Percentiles rank a stretch among this genome's conserved stretches.
These are phyloP conservation scores for Danio jaintianensis DNA, from an alignment of 2,797 vertebrate genomes.

Conservation along the genomic window DNA sequence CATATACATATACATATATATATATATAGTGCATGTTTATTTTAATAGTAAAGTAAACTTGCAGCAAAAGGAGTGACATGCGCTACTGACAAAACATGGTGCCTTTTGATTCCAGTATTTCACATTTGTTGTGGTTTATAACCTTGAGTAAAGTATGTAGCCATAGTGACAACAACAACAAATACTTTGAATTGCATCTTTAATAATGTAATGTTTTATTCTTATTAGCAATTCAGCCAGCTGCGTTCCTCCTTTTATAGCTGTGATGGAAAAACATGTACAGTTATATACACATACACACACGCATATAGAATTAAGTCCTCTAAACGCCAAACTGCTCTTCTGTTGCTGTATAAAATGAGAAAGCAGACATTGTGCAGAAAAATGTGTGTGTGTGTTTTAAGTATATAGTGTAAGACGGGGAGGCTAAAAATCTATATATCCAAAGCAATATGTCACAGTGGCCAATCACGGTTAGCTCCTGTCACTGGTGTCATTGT, in stretches of 20 bases:
- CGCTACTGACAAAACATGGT: not conserved
- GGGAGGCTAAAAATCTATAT: not conserved
- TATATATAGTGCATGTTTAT: too few relatives aligned
- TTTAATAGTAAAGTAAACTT: not conserved
- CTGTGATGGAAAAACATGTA: not conserved
- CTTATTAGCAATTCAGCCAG: not conserved
- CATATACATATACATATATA: too few relatives aligned
- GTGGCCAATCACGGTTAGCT: conserved; percentile 27
- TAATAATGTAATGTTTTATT: not conserved
- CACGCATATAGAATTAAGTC: not conserved
- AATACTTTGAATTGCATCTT: conserved; percentile 1
- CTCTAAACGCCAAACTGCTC: not conserved
- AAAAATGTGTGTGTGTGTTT: not conserved
- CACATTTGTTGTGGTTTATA: not conserved
- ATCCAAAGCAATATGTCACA: conserved; percentile 1
- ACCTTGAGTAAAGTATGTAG: not conserved
- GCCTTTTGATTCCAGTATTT: not conserved
- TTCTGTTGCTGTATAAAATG: not conserved
- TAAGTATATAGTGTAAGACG: not conserved
- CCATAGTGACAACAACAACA: conserved; percentile 2
- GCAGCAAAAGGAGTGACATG: not conserved
- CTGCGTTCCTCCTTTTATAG: not conserved
- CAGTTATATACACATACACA: not conserved
- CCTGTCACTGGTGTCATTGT: conserved; percentile 33
- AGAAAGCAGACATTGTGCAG: not conserved